Evolutionary conservation across 23 tunicate species (phyloP).

Genomic region (Diplosoma virens): DNA sequence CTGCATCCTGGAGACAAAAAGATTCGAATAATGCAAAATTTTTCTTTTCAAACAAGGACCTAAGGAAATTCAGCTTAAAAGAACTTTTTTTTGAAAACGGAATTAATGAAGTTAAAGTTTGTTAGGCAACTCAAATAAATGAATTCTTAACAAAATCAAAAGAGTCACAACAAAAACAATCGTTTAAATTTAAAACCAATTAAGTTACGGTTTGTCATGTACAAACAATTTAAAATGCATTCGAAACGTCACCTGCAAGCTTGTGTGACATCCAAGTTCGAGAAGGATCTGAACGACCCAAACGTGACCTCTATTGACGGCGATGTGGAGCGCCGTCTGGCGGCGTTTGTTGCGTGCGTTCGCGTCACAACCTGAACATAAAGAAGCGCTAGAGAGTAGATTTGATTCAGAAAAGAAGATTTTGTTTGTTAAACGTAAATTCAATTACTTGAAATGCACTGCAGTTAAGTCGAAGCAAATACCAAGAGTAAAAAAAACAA

Average conservation of each 20-base stretch:
- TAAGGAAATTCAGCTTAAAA: too few relatives aligned
- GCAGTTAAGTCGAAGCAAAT: too few relatives aligned
- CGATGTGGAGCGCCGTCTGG: conserved; percentile 91
- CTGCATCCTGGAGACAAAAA: conserved; percentile 52
- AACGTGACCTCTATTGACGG: conserved; percentile 88
- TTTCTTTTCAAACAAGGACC: background rate
- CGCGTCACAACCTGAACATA: conserved; percentile 79
- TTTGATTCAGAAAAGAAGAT: background rate
- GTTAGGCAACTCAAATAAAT: too few relatives aligned
- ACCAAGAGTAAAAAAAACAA: too few relatives aligned
- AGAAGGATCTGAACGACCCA: conserved; percentile 84
- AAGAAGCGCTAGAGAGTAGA: background rate
- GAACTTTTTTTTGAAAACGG: too few relatives aligned
- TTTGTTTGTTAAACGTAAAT: background rate
- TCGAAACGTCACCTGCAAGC: conserved; percentile 84
- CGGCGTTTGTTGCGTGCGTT: conserved; percentile 95
- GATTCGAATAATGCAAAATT: background rate
- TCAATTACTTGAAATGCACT: too few relatives aligned
- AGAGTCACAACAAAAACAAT: too few relatives aligned
- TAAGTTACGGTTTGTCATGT: too few relatives aligned
- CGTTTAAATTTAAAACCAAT: too few relatives aligned
- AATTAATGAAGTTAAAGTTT: background rate
- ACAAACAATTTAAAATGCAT: too few relatives aligned
- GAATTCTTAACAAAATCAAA: too few relatives aligned
- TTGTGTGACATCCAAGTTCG: conserved; percentile 78